Evolutionary conservation across 2,797 vertebrate genomes (phyloP), one percentile per base, ranked within the genome.

Genomic region (Furcifer pardalis): DNA sequence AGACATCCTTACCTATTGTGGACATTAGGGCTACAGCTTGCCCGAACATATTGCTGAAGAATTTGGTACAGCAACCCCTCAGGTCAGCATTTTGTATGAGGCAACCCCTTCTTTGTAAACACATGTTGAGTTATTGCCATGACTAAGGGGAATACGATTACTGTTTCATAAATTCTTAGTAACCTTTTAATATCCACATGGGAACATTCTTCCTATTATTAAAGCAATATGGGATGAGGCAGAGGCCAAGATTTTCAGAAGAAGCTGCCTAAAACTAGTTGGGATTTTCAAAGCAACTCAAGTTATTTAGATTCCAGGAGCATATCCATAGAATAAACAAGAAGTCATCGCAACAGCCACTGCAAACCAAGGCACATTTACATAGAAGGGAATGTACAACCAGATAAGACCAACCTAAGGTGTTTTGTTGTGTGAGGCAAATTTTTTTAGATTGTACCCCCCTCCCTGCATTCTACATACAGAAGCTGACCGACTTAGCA

Each of bases 121-220:
- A 82, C 1, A 0, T 68, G 69, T 62, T 85, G 85, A 87, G 81
- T 59, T 82, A 79, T 84, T 46, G 77, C 78, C 87, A 87, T 91
- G 92, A 90, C 91, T 93, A 89, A 90, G 87, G 85, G 88, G 84
- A 91, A 90, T 88, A 90, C 84, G 89, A 90, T 91, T 93, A 93
- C 87, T 79, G 85, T 89, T 93, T 92, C 91, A 88, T 89, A 91
- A 94, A 93, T 89, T 85, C 90, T 92, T 87, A 0, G 68, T 94
- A 94, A 94, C 94, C 92, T 91, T 71, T 56, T 79, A 17, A 87
- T 91, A 90, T 91, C 91, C 87, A 1, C 79, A 12, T 90, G 94
- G 88, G 87, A 94, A 94, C 93, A 93, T 94, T 94, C 93, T 94
- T 94, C 89, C 89, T 80, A 85, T 94, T 93, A 94, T 94, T 94